Evolutionary conservation across 2,113 vertebrate species (phyloP).

Genomic region (Terrapene triunguis): DNA sequence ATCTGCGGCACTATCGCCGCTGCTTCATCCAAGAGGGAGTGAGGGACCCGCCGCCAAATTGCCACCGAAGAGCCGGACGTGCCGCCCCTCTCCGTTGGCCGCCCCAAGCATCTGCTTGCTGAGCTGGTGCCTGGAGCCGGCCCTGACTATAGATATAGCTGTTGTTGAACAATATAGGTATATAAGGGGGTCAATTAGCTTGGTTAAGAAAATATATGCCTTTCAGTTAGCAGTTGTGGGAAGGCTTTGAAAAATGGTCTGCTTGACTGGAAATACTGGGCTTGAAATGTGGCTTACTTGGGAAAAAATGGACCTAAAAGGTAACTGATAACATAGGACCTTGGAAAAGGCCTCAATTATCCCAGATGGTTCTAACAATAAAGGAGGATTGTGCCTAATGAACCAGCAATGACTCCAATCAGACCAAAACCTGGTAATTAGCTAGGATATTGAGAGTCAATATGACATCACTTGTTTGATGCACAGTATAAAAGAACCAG

Average conservation of each 20-base stretch:
- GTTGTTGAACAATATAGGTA: not conserved
- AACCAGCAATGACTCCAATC: not conserved
- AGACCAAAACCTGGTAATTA: not conserved
- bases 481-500: not conserved
- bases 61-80: no score
- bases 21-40: no score
- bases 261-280: not conserved
- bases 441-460: not conserved
- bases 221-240: not conserved
- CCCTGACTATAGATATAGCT: not conserved
- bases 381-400: not conserved
- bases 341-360: not conserved
- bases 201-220: not conserved
- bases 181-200: not conserved
- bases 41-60: no score
- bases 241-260: not conserved
- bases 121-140: no score
- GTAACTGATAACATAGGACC: not conserved
- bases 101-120: no score
- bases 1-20: no score
- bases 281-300: not conserved
- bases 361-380: not conserved
- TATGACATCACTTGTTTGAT: not conserved
- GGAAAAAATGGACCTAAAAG: not conserved
- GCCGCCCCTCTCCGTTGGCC: no score